These are phyloP conservation scores for Sterrhoptilus dennistouni DNA, from an alignment of 2,113 vertebrate genomes.

Conservation along the genomic window DNA sequence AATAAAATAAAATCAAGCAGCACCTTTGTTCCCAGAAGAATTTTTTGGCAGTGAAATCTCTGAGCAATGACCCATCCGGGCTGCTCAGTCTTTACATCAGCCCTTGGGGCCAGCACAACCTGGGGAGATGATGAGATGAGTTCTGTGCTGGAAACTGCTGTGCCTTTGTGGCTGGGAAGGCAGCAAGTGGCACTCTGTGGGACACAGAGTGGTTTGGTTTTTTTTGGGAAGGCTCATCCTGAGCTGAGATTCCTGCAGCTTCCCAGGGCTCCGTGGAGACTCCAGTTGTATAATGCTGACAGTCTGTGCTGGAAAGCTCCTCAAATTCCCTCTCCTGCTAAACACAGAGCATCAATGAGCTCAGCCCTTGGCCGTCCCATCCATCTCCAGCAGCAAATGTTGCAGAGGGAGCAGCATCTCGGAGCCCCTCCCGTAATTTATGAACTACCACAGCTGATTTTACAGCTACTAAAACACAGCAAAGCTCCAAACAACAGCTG, in stretches of 20 bases:
- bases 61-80: neutral
- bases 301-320: neutral
- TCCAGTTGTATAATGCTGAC: neutral
- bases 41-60: neutral
- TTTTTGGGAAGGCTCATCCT: neutral
- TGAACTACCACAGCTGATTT: neutral
- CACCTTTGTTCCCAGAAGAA: neutral
- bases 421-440: neutral
- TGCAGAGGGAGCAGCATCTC: neutral
- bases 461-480: conserved; percentile 1
- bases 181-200: neutral
- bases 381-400: neutral
- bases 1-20: neutral
- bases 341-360: neutral
- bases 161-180: neutral
- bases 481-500: neutral
- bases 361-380: neutral
- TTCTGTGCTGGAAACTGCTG: neutral
- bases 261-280: neutral
- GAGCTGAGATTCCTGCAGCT: neutral
- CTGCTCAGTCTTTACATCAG: neutral
- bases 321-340: neutral
- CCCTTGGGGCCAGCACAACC: neutral
- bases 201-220: neutral
- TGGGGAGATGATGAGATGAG: neutral